phyloP scores from a whole-genome alignment of 1,140 invertebrate species.

The Drosophila lacertosa region DNA sequence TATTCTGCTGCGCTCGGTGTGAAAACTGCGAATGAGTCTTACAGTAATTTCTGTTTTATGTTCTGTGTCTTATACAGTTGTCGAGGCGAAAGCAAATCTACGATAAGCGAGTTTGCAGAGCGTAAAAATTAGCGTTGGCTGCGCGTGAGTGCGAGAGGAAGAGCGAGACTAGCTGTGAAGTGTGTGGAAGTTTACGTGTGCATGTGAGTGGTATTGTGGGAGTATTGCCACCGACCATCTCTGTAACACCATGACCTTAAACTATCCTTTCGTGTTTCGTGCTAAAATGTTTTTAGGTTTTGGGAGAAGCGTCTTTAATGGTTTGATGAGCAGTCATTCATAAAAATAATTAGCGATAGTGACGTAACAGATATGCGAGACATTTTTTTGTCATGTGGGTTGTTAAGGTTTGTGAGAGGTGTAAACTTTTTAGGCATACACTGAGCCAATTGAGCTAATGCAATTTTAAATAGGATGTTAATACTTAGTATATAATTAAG shows the following conservation, averaged over 20 bases:
- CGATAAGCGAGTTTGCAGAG: constrained; percentile 66
- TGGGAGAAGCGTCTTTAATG: background rate
- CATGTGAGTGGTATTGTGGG: constrained; percentile 21
- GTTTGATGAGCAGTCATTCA: constrained; percentile 58
- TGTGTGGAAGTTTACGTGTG: background rate
- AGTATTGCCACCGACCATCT: constrained; percentile 46
- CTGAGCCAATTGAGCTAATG: background rate
- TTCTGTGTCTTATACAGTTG: constrained; percentile 52
- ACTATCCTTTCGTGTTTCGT: constrained; percentile 23
- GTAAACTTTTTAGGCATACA: constrained; percentile 24
- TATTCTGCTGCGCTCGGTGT: constrained; percentile 60
- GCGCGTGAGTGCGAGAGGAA: background rate
- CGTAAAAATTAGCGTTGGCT: constrained; percentile 38
- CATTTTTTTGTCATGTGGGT: constrained; percentile 19
- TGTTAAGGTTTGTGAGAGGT: constrained; percentile 15
- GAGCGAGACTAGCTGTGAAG: constrained; percentile 15
- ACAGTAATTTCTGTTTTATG: constrained; percentile 48
- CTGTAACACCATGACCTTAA: constrained; percentile 56
- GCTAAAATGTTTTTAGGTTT: background rate
- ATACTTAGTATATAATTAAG: background rate
- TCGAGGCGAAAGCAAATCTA: constrained; percentile 70
- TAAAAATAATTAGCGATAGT: constrained; percentile 36
- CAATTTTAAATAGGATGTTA: background rate
- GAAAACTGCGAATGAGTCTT: constrained; percentile 63
- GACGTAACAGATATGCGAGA: constrained; percentile 46